Base-by-base conservation (phyloP, 1,140 invertebrate species). In the Hycleus cichorii region DNA sequence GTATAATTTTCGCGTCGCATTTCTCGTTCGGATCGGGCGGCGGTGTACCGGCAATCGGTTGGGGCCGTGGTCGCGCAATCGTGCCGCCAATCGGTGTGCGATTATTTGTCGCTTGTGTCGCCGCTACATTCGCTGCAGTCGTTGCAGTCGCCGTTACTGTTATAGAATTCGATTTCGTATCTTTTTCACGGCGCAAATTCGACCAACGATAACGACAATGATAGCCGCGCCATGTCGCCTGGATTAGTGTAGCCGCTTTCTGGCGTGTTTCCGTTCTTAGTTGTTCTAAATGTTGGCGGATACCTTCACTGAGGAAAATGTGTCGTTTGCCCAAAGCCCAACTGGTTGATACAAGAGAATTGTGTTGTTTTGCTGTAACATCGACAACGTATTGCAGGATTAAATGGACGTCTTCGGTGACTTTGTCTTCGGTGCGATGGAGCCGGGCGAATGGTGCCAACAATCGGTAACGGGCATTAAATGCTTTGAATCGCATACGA, bases 401-500 rank as follows among this genome's bases (percentile, higher is more conserved):
- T 2, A 86, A 72, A 70, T 86, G 81, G 52, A 88, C 91, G 67
- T 92, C 89, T 65, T 91, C 89, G 8, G 85, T 80, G 0, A 86
- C 83, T 70, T 89, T 88, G 51, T 92, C 89, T 66, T 92, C 90
- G n/a, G 80, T 80, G 5, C 89, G 77, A 11, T 86, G 78, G 9
- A 92, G 69, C 58, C 85, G 81, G 46, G 84, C 81, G 69, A 89
- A 90, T 32, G 88, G 87, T 4, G 87, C 90, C 39, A 95, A 77
- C 61, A 91, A 79, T 57, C 87, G 80, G 74, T 96, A 96, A 24
- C 93, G 80, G 1, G 83, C 78, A 71, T 90, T 90, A 75, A 97
- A 97, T n/a, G 90, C 90, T 73, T 93, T 93, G 74, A 95, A 96
- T 26, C 93, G 81, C 91, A 96, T 95, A 61, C 94, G 81, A 75